Base-by-base conservation (phyloP, 2,888 invertebrate species). In the Poecilus cupreus region DNA sequence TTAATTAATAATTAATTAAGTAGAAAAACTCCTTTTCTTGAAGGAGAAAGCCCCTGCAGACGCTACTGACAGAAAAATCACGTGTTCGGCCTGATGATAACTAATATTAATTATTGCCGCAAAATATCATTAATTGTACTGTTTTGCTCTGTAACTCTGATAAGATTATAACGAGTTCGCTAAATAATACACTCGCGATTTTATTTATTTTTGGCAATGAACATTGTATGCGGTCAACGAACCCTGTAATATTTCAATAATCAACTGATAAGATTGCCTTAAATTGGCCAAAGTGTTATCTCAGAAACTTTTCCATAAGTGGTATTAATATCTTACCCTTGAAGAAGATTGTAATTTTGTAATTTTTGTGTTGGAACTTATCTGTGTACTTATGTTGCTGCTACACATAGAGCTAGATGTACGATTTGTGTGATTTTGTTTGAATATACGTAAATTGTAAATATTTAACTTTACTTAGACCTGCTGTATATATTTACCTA, bases 201-300 rank as follows among this genome's bases (percentile, higher is more conserved):
- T 54, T 76, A 57, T 76, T 57, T 54, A 76, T 76, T 76, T 76
- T 76, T 76, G 49, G 76, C 57, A 76, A 76, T 76, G 39, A 57
- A 16, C n/a, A 20, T 13, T 57, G 6, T 32, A 16, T 49, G 24
- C 5, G 76, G 54, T 76, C 76, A 76, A 22, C 22, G 76, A 76
- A 76, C 76, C 20, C 18, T 39, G 2, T 4, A 74, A 11, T 39
- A 72, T 13, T 75, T 75, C 51, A 51, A 10, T 75, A 20, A 49
- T 74, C 26, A n/a, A 75, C n/a, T 75, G 76, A 76, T 54, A 76
- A 76, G 18, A 76, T 32, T 20, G 39, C 11, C 13, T 16, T 76
- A 26, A 39, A 57, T 76, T 76, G 22, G 54, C 57, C 32, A 76
- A 57, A n/a, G 1, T 46, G n/a, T 76, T 57, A 76, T 76, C 54